These are phyloP conservation scores for Machimus atricapillus DNA, from an alignment of 2,888 invertebrate genomes.

Conservation along the genomic window DNA sequence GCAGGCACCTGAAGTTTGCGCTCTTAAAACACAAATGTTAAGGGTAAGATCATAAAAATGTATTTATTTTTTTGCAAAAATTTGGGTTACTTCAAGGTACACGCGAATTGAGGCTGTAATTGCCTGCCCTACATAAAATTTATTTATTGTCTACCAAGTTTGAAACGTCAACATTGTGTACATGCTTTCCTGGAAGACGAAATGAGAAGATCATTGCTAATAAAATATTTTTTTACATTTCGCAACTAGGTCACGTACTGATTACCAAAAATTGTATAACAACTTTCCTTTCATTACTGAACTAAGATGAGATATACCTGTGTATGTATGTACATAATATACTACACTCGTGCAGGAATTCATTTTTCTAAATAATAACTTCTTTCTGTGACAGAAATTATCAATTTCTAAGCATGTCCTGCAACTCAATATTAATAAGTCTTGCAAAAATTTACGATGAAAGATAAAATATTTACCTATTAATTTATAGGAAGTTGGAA, in stretches of 20 bases:
- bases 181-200: background rate
- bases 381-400: too few species aligned
- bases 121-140: background rate
- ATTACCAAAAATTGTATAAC: background rate
- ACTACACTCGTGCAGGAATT: too few species aligned
- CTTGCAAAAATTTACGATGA: background rate
- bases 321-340: too few species aligned
- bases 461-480: background rate
- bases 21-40: background rate
- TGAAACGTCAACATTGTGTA: background rate
- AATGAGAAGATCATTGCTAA: background rate
- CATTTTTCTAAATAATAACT: background rate
- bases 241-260: background rate
- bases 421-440: background rate
- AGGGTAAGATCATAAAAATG: background rate
- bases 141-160: background rate
- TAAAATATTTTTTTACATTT: background rate
- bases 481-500: background rate
- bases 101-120: background rate
- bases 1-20: background rate
- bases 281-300: background rate
- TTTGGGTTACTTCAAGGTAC: background rate
- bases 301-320: background rate
- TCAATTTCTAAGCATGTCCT: background rate
- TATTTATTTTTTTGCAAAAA: background rate